Conservation (phyloP, 2,888 invertebrate species). For the Eristalis intricaria region DNA sequence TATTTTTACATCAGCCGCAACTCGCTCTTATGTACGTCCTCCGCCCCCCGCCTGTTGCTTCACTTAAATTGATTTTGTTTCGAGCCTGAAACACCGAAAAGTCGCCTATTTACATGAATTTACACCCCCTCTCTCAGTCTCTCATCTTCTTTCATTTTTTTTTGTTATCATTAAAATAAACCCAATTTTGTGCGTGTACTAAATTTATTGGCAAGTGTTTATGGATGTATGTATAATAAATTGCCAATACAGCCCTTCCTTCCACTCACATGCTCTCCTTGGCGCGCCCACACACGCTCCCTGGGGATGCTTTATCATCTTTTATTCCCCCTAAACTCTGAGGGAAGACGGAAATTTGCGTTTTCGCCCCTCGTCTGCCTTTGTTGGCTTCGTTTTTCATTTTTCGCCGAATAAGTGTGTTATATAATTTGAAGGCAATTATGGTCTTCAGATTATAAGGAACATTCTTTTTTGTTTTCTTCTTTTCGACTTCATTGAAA, state of each 20-base stretch:
- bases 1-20: too few relatives aligned
- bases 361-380: too few relatives aligned
- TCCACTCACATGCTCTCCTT: neutral
- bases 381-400: neutral
- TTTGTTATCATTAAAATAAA: slow-evolving; percentile 8
- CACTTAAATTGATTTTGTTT: neutral
- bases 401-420: neutral
- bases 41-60: neutral
- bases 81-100: neutral
- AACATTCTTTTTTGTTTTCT: neutral
- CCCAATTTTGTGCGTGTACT: slow-evolving; percentile 13
- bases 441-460: neutral
- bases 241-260: neutral
- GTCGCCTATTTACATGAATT: neutral
- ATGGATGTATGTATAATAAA: slow-evolving; percentile 16
- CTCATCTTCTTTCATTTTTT: neutral
- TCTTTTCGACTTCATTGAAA: neutral
- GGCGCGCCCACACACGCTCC: too few relatives aligned
- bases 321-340: neutral
- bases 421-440: neutral
- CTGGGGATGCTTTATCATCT: too few relatives aligned
- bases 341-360: neutral
- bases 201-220: slow-evolving; percentile 29
- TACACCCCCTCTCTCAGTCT: neutral
- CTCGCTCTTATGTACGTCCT: neutral